Evolutionary conservation across 2,797 vertebrate species (phyloP).

Genomic region (Channa striata): DNA sequence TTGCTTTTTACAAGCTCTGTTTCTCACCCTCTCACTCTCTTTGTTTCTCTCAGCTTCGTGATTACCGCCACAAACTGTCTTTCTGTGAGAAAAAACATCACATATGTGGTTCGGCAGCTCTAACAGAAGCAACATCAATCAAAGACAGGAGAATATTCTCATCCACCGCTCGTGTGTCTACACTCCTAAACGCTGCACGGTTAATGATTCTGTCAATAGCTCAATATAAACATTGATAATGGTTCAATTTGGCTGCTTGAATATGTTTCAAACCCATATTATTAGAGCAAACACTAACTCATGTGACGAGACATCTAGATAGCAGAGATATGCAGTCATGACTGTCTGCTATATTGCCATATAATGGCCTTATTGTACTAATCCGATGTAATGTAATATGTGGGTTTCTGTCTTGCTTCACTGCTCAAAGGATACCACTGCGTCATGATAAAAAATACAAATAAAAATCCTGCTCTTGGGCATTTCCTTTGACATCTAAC

Average conservation of each 20-base stretch:
- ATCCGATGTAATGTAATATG: slow-evolving; percentile 22
- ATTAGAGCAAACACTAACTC: not conserved
- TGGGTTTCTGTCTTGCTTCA: slow-evolving; percentile 15
- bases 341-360: not conserved
- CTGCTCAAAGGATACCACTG: slow-evolving; percentile 14
- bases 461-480: slow-evolving; percentile 18
- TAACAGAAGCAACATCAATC: slow-evolving; percentile 3
- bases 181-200: not conserved
- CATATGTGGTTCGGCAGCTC: not conserved
- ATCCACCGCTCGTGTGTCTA: not conserved
- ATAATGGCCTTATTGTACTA: not conserved
- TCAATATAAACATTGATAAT: not conserved
- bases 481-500: slow-evolving; percentile 20
- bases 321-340: slow-evolving; percentile 10
- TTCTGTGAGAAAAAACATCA: not conserved
- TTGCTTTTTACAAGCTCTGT: slow-evolving; percentile 4
- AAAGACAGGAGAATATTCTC: not conserved
- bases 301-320: slow-evolving; percentile 1
- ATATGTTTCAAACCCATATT: not conserved
- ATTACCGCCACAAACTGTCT: slow-evolving; percentile 8
- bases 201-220: not conserved
- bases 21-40: slow-evolving; percentile 6
- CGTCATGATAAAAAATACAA: slow-evolving; percentile 9
- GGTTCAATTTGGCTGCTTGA: slow-evolving; percentile 1
- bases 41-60: not conserved